Percentiles rank a stretch among this genome's conserved stretches.
These are phyloP conservation scores for Atopsyche davidsoni DNA, from an alignment of 1,140 invertebrate species.

Conservation along the genomic window DNA sequence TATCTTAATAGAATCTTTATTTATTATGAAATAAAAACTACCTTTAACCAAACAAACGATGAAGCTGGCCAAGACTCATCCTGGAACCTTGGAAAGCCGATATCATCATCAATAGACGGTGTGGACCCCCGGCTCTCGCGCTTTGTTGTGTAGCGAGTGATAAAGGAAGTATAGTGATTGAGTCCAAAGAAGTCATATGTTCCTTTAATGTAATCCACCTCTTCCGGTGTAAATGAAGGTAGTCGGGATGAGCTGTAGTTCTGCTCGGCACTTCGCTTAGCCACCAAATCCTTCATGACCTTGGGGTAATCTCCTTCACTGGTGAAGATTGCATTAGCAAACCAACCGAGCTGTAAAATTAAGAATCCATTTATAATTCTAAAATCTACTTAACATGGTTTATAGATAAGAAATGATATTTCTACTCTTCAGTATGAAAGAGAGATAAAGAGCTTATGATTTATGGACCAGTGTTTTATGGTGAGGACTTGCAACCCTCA, in stretches of 20 bases:
- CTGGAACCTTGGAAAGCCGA: conserved; percentile 24
- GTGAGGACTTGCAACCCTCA: too few relatives aligned
- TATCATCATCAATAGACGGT: conserved; percentile 24
- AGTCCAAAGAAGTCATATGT: conserved; percentile 38
- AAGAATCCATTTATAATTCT: too few relatives aligned
- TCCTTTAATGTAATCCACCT: conserved; percentile 51
- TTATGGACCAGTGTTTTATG: too few relatives aligned
- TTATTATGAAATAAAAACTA: conserved; percentile 12
- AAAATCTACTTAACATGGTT: too few relatives aligned
- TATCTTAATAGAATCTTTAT: too few relatives aligned
- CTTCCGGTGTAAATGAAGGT: conserved; percentile 37
- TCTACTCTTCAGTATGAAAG: too few relatives aligned
- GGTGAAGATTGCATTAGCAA: conserved; percentile 34
- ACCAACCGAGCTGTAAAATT: conserved; percentile 33
- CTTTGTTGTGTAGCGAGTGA: conserved; percentile 24
- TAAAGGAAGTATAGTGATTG: conserved; percentile 30
- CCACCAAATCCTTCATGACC: conserved; percentile 34
- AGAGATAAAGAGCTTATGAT: too few relatives aligned
- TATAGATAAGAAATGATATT: too few relatives aligned
- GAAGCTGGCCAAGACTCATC: conserved; percentile 28
- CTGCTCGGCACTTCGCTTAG: conserved; percentile 34
- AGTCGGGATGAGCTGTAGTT: conserved; percentile 34
- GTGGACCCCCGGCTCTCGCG: conserved; percentile 6
- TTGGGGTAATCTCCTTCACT: conserved; percentile 35
- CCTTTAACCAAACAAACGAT: conserved; percentile 27